Conservation (phyloP, 2,888 invertebrate species). For the Mactromeris polynyma region DNA sequence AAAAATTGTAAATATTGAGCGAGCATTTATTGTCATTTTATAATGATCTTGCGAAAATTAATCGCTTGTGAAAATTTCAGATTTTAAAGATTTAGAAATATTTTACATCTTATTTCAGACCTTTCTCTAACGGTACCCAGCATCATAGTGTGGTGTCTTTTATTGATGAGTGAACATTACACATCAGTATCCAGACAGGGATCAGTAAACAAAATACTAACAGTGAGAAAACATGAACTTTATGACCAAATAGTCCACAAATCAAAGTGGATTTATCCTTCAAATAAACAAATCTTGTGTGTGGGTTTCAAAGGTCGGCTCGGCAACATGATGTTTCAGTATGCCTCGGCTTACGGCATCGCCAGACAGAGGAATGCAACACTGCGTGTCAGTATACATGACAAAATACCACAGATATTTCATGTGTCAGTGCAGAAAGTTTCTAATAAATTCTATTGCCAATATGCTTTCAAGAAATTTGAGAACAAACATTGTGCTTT, state of each 20-base stretch:
- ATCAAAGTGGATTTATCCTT: not conserved
- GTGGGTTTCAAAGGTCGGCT: conserved; percentile 64
- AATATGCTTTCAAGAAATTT: conserved; percentile 30
- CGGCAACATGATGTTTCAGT: conserved; percentile 75
- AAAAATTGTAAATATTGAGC: too few species aligned
- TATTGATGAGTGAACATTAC: not conserved
- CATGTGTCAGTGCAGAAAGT: conserved; percentile 45
- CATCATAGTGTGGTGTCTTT: not conserved
- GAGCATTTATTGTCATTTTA: too few species aligned
- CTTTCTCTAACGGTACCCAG: not conserved
- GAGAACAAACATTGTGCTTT: conserved; percentile 67
- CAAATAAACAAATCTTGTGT: not conserved
- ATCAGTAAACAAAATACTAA: not conserved
- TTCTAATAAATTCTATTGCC: conserved; percentile 50
- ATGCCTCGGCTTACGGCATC: conserved; percentile 73
- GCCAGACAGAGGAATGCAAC: conserved; percentile 59
- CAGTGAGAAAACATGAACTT: not conserved
- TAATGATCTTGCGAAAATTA: too few species aligned
- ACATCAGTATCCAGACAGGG: not conserved
- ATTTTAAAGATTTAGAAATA: not conserved
- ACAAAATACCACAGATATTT: conserved; percentile 54
- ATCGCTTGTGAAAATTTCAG: too few species aligned
- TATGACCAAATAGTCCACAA: not conserved
- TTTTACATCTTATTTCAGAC: not conserved
- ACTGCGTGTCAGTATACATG: conserved; percentile 44